Conservation (phyloP, 2,797 vertebrate genomes). For the Tolypeutes matacus region DNA sequence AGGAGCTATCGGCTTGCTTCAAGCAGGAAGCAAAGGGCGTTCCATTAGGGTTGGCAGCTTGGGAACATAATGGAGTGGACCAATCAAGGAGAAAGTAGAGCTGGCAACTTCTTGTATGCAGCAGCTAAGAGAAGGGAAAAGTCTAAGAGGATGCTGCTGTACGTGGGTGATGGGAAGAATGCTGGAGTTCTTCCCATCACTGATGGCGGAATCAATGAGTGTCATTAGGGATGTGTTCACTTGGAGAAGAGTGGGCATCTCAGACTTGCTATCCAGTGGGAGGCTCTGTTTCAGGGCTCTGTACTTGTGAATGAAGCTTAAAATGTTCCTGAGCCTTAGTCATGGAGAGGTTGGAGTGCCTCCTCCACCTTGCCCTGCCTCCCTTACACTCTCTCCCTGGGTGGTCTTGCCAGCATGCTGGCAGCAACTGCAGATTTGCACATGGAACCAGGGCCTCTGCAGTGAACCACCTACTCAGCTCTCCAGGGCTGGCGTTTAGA, state of each 20-base stretch:
- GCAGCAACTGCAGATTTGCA: no score
- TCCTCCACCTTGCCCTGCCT: neutral
- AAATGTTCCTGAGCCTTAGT: neutral
- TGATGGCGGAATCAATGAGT: fast-evolving
- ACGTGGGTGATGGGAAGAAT: neutral
- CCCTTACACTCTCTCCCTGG: neutral
- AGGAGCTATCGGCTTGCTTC: neutral
- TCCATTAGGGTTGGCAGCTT: neutral
- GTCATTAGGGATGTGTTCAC: neutral
- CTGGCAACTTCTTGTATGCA: no score
- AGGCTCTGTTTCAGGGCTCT: neutral
- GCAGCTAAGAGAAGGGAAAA: neutral
- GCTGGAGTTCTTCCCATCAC: neutral
- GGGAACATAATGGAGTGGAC: neutral
- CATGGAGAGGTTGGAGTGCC: neutral
- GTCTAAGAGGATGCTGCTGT: neutral
- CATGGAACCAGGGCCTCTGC: neutral
- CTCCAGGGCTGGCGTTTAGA: neutral
- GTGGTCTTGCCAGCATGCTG: no score
- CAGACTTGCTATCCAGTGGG: no score
- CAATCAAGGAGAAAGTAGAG: neutral
- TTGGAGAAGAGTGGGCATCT: neutral
- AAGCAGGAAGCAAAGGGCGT: neutral
- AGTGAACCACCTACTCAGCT: neutral
- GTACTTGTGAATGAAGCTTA: no score